Percentiles rank a stretch among this genome's conserved stretches.
phyloP scores from a whole-genome alignment of 2,797 vertebrate genomes.

The Sebastiscus albofasciatus region DNA sequence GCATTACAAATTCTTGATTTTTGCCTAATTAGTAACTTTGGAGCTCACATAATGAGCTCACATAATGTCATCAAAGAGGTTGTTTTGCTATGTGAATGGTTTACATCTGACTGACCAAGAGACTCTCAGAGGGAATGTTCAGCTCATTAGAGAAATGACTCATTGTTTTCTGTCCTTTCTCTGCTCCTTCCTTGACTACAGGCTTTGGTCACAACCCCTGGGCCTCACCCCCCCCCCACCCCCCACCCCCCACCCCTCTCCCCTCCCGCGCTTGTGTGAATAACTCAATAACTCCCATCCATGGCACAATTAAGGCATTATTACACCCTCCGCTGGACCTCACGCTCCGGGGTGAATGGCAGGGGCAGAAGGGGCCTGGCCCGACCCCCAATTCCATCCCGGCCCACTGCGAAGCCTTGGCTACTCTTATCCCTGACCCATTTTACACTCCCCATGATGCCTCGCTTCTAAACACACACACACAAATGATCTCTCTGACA shows the following conservation, averaged over 20 bases:
- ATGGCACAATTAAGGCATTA: conserved; percentile 81
- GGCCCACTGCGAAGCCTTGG: conserved; percentile 63
- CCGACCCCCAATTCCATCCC: conserved; percentile 36
- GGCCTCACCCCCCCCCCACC: conserved; percentile 24
- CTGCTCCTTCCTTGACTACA: conserved; percentile 63
- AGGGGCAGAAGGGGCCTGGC: conserved; percentile 43
- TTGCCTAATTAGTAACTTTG: conserved; percentile 56
- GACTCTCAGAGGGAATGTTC: conserved; percentile 67
- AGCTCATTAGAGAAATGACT: conserved; percentile 78
- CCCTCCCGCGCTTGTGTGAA: conserved; percentile 68
- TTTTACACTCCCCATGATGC: conserved; percentile 63
- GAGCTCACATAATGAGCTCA: conserved; percentile 43
- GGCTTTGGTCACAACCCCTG: conserved; percentile 68
- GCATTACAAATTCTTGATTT: conserved; percentile 5
- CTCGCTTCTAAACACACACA: conserved; percentile 47
- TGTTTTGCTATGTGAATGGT: conserved; percentile 57
- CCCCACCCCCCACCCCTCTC: not conserved
- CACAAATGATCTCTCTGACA: conserved; percentile 21
- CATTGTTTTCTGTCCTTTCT: conserved; percentile 70
- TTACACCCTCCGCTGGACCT: conserved; percentile 75
- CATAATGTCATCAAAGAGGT: conserved; percentile 47
- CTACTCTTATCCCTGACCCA: conserved; percentile 75
- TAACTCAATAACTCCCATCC: conserved; percentile 74
- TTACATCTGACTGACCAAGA: conserved; percentile 68
- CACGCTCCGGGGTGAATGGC: conserved; percentile 64